These are phyloP conservation scores for Cantharis lateralis DNA, from an alignment of 2,888 invertebrate genomes.

Conservation along the genomic window DNA sequence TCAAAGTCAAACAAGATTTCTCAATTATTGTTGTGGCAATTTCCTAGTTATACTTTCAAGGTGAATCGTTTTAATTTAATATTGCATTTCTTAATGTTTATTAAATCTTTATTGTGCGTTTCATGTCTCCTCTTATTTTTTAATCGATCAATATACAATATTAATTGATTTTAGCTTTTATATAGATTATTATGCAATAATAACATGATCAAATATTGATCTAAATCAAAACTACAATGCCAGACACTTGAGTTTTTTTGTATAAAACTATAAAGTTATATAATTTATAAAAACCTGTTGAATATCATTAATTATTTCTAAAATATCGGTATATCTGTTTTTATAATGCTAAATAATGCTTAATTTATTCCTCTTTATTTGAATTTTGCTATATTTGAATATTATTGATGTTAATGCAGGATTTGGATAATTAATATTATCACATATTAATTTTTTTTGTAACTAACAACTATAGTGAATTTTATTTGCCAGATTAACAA, in stretches of 20 bases:
- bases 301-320: neutral
- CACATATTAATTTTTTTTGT: neutral
- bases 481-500: neutral
- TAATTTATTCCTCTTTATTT: neutral
- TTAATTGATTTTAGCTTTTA: neutral
- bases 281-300: neutral
- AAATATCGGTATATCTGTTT: neutral
- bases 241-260: neutral
- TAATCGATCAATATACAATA: neutral
- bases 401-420: neutral
- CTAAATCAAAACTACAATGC: neutral
- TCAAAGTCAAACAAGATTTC: constrained; percentile 1
- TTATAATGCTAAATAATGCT: neutral
- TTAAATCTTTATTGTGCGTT: neutral
- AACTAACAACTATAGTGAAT: neutral
- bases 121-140: neutral
- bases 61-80: neutral
- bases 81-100: neutral
- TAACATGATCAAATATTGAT: neutral
- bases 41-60: constrained; percentile 1
- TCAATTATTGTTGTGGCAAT: neutral
- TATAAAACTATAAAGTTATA: neutral
- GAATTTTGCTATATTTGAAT: neutral
- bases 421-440: neutral
- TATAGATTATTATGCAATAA: neutral